phyloP scores from a whole-genome alignment of 2,797 vertebrate genomes.

The Hippocampus kuda region DNA sequence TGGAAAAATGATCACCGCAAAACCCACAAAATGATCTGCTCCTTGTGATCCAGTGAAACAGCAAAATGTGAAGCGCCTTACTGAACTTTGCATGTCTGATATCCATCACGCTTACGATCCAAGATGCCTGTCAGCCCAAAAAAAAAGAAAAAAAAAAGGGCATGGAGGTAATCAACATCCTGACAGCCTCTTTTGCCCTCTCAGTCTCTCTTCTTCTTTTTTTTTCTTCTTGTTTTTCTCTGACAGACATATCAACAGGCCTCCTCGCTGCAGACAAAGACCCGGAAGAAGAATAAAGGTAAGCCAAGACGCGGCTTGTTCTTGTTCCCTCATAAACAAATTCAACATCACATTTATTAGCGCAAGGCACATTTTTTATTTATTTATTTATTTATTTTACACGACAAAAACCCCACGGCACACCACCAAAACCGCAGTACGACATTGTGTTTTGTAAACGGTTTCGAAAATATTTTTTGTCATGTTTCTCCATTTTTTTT shows the following conservation, averaged over 20 bases:
- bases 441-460: not conserved
- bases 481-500: not conserved
- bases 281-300: constrained; percentile 97
- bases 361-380: too few species aligned
- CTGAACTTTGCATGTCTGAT: not conserved
- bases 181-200: constrained; percentile 7
- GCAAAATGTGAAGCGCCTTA: too few species aligned
- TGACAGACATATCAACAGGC: constrained; percentile 86
- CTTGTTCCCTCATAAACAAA: not conserved
- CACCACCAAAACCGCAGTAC: too few species aligned
- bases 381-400: too few species aligned
- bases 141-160: constrained; percentile 44
- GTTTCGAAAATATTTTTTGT: not conserved
- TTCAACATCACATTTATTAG: not conserved
- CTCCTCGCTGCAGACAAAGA: constrained; percentile 82
- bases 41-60: too few species aligned
- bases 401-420: too few species aligned
- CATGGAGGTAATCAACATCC: constrained; percentile 37
- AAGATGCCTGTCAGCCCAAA: constrained; percentile 40
- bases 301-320: constrained; percentile 26
- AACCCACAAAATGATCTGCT: too few species aligned
- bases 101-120: constrained; percentile 53
- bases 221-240: constrained; percentile 12
- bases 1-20: too few species aligned
- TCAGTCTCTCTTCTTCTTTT: constrained; percentile 37